These are phyloP conservation scores for Neoscelio sp. DNA, from an alignment of 2,888 invertebrate genomes.

Conservation along the genomic window DNA sequence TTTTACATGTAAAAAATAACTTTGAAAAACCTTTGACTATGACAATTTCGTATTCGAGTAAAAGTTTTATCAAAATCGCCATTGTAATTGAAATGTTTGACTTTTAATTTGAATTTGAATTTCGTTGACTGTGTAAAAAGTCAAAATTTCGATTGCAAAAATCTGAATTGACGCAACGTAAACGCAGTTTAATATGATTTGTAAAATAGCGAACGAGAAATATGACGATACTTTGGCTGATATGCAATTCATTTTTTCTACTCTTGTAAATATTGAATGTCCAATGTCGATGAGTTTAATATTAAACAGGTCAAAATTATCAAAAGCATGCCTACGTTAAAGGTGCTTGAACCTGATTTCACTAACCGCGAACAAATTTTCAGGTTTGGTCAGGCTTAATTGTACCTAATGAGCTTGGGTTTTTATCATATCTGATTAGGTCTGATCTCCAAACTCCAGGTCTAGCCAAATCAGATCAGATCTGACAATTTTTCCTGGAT, in stretches of 20 bases:
- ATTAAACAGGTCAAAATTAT: constrained; percentile 22
- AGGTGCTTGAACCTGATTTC: constrained; percentile 23
- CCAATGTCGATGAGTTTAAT: constrained; percentile 12
- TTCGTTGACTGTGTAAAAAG: constrained; percentile 2
- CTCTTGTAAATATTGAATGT: constrained; percentile 40
- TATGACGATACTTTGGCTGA: constrained; percentile 1
- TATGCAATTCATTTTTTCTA: constrained; percentile 27
- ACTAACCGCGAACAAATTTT: too few relatives aligned
- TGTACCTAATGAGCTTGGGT: too few relatives aligned
- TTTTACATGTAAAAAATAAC: too few relatives aligned
- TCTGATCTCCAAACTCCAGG: too few relatives aligned
- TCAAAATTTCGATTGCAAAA: constrained; percentile 1
- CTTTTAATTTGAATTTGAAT: constrained; percentile 12
- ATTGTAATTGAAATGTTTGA: too few relatives aligned
- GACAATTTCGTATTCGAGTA: constrained; percentile 10
- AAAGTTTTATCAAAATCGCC: background rate
- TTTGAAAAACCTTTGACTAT: constrained; percentile 10
- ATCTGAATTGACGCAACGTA: too few relatives aligned
- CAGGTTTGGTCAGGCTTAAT: too few relatives aligned
- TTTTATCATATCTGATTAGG: too few relatives aligned
- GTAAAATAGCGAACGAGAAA: constrained; percentile 2
- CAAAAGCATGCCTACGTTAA: constrained; percentile 3
- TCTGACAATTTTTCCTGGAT: too few relatives aligned
- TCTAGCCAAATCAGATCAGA: too few relatives aligned
- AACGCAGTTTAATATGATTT: background rate